A percentile compares a stretch with the other conserved stretches of the same genome.
Evolutionary conservation across 92 coral and sea anemone genomes (phyloP).

Genomic region (Plumapathes pennacea): DNA sequence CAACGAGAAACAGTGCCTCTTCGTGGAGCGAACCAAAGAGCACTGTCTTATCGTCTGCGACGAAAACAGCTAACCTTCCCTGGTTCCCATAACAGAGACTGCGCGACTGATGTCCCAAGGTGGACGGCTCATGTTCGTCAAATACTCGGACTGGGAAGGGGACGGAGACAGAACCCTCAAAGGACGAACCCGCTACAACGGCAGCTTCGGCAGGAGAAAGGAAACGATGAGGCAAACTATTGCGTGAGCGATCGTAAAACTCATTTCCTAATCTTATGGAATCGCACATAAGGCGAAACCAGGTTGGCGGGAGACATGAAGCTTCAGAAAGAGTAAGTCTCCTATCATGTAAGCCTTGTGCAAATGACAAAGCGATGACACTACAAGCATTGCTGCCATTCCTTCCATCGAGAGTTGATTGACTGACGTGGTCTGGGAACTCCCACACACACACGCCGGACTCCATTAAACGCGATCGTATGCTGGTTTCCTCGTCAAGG

Average conservation of each 20-base stretch:
- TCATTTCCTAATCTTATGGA: conserved; percentile 22
- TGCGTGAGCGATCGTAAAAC: conserved; percentile 28
- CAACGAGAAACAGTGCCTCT: conserved; percentile 21
- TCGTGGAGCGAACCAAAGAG: conserved; percentile 11
- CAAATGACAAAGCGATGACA: conserved; percentile 15
- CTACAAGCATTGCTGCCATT: conserved; percentile 51
- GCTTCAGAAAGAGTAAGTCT: conserved; percentile 8
- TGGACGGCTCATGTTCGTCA: conserved; percentile 25
- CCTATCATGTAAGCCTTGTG: conserved; percentile 1
- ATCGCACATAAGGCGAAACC: conserved; percentile 9
- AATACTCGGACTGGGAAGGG: conserved; percentile 19
- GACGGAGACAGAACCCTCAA: conserved; percentile 9
- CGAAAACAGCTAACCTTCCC: conserved; percentile 4
- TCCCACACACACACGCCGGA: conserved; percentile 12
- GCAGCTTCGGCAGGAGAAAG: conserved; percentile 41
- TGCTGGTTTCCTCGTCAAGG: conserved; percentile 4
- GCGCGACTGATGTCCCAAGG: conserved; percentile 7
- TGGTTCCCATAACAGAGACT: conserved; percentile 3
- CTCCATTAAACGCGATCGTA: no score
- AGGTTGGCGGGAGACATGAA: conserved; percentile 12
- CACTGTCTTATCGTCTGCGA: conserved; percentile 34
- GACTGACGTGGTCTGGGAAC: conserved; percentile 26
- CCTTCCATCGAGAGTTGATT: conserved; percentile 35
- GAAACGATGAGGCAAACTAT: conserved; percentile 29
- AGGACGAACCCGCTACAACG: not conserved